Base-by-base conservation (phyloP, 2,888 invertebrate species). In the Baronia brevicornis region DNA sequence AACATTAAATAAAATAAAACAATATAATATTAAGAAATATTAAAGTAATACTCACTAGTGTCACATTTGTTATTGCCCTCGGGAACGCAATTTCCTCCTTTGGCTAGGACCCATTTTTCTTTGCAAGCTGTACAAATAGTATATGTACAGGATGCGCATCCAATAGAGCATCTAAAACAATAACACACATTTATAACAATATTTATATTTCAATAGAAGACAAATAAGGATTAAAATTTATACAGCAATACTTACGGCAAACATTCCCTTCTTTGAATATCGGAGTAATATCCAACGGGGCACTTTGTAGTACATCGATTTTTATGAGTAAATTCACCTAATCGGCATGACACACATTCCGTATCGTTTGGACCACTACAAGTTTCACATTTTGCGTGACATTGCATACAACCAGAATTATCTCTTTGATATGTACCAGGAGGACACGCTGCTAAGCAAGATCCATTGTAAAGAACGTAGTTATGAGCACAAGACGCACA, bases 401-500 rank as follows among this genome's bases (percentile, higher is more conserved):
- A 95, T 5, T 89, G 85, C 44, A 89, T 86, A 68, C 94, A 95
- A 57, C 91, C 91, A 69, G 93, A 93, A 66, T 95, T 93, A 60
- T 94, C 92, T 21, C 93, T 94, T 78, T 95, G 94, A 67, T 89
- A 94, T 26, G 94, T 94, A 53, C 91, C 90, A 6, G 88, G 68
- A 0, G 95, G 95, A 77, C 96, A 96, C 1, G 92, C 88, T 2
- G 94, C 93, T 61, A 93, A 88, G 73, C 96, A 96, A 53, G 91
- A 91, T 54, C 91, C 92, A 50, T 93, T 91, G 64, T 91, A 90
- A 60, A 95, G 87, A 34, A 95, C 92, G 45, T 96, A 87, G 63
- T 93, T 94, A 67, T 94, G 94, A 53, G 93, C 92, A 63, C 96
- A 96, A 40, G 92, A 93, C 7, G 92, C 91, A 60, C 96, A 96